Evolutionary conservation across 2,888 invertebrate species (phyloP), one percentile per base, ranked within the genome.

Genomic region (Psylliodes chrysocephalus): DNA sequence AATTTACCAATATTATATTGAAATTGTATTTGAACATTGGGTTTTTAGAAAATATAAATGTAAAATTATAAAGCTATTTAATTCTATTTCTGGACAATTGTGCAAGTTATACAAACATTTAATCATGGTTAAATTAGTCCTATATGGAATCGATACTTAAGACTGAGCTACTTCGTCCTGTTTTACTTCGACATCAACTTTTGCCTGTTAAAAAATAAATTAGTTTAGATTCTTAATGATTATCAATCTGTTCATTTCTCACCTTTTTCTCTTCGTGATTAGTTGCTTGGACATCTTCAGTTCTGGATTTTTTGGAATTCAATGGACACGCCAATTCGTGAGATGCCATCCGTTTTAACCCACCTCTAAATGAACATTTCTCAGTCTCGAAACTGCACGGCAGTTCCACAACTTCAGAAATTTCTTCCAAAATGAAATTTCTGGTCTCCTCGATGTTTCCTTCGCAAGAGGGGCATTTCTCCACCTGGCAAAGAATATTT

Each of bases 401-500:
- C 30, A 69, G 7, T 52, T 67, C 65, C 1, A 66, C 60, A 2
- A 19, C 49, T 19, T 69, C 67, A 10, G 60, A 28, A 12, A 60
- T 64, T 19, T 64, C 47, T 38, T 69, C 69, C 28, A 69, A 18
- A 7, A 63, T 51, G 17, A 62, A 49, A 17, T 69, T 69, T 33
- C 67, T 59, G 0, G 69, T 69, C 10, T 44, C 60, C 18, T 56
- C 54, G 3, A 67, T 61, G 1, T 25, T 51, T 1, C 59, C 67
- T 12, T 69, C 69, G 35, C 69, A 69, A 4, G 59, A 47, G 1
- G 69, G 69, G 46, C 69, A 69, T 35, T 67, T 69, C 22, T 65
- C 65, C 18, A 57, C 42, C 55, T 55, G 10, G 4, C 18, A 33
- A 33, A n/a, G 15, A 49, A n/a, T n/a, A n/a, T n/a, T n/a, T n/a